A percentile compares a stretch with the other conserved stretches of the same genome.
Conservation (phyloP, 2,888 invertebrate species). For the Volucella bombylans region DNA sequence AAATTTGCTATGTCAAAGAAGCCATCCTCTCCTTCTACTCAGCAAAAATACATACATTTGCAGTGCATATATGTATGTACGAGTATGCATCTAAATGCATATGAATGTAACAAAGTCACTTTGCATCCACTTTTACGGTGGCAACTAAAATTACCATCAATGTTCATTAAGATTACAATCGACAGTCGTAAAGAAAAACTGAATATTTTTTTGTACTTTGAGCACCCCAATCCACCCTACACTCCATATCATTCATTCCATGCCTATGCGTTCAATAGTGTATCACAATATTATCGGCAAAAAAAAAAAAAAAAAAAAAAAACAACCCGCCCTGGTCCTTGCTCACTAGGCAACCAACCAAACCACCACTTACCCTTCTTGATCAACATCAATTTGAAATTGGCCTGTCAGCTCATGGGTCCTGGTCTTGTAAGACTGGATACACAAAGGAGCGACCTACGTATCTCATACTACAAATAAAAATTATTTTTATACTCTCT, state of each 20-base stretch:
- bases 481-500: constrained; percentile 20
- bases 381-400: constrained; percentile 36
- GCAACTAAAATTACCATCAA: constrained; percentile 39
- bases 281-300: constrained; percentile 51
- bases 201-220: constrained; percentile 20
- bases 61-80: too few species aligned
- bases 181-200: constrained; percentile 28
- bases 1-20: too few species aligned
- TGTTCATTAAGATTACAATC: constrained; percentile 56
- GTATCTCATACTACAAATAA: constrained; percentile 3
- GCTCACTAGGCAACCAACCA: too few species aligned
- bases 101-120: too few species aligned
- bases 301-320: constrained; percentile 8
- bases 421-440: not conserved
- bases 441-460: not conserved
- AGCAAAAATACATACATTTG: too few species aligned
- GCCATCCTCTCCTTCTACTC: too few species aligned
- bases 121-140: constrained; percentile 3
- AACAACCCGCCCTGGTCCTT: not conserved
- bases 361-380: constrained; percentile 7
- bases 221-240: not conserved
- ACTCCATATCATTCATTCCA: not conserved
- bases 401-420: constrained; percentile 35
- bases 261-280: constrained; percentile 16
- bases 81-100: too few species aligned